Conservation (phyloP, 2,888 invertebrate species). For the Acleris emargana region DNA sequence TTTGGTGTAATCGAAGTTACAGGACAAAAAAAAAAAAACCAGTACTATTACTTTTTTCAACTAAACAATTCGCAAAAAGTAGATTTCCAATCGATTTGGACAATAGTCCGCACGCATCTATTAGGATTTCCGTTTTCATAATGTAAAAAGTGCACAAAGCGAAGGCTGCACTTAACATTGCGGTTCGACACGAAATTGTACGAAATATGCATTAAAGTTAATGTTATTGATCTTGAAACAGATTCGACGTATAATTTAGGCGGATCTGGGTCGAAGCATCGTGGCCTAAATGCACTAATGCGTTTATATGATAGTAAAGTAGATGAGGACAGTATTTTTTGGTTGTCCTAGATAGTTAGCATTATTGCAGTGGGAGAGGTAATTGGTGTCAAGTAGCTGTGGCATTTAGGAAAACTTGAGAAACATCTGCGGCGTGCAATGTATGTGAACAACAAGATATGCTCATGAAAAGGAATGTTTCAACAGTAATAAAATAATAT, state of each 20-base stretch:
- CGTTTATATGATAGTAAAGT: slow-evolving; percentile 13
- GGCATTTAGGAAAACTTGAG: neutral
- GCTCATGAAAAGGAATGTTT: too few species aligned
- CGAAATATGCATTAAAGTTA: slow-evolving; percentile 26
- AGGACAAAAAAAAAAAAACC: too few species aligned
- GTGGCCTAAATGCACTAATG: slow-evolving; percentile 46
- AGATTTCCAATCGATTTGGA: neutral
- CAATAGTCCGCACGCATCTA: slow-evolving; percentile 4
- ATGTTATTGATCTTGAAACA: slow-evolving; percentile 33
- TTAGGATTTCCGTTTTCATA: slow-evolving; percentile 20
- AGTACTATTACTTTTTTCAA: neutral
- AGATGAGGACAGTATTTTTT: slow-evolving; percentile 19
- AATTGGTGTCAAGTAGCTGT: slow-evolving; percentile 2
- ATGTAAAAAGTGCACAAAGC: slow-evolving; percentile 8
- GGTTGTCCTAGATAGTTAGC: slow-evolving; percentile 17
- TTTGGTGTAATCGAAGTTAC: too few species aligned
- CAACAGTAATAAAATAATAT: too few species aligned
- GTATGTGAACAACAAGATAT: neutral
- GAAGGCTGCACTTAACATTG: slow-evolving; percentile 17
- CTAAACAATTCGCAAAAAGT: neutral
- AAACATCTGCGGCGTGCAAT: neutral
- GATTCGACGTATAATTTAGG: slow-evolving; percentile 32
- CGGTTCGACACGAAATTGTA: slow-evolving; percentile 9
- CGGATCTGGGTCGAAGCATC: slow-evolving; percentile 47
- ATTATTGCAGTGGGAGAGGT: neutral